A percentile compares a stretch with the other conserved stretches of the same genome.
phyloP scores from a whole-genome alignment of 2,113 vertebrate genomes.

The Argyrosomus japonicus region DNA sequence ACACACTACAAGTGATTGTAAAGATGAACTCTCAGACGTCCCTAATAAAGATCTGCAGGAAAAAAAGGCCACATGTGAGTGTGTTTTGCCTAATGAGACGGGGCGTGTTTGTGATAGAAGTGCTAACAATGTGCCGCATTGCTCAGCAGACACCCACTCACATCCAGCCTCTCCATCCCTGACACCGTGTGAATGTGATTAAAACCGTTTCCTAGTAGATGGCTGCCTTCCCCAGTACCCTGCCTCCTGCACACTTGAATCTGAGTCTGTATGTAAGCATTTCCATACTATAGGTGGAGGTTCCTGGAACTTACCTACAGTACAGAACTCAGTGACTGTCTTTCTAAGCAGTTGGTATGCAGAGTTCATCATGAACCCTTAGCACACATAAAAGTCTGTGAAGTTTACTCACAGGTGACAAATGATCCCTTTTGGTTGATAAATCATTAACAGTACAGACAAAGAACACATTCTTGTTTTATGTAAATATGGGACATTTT shows the following conservation, averaged over 20 bases:
- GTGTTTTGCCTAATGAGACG: constrained; percentile 32
- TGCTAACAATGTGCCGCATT: constrained; percentile 32
- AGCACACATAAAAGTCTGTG: background rate
- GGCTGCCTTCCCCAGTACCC: constrained; percentile 33
- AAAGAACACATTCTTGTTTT: background rate
- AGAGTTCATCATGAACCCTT: constrained; percentile 12
- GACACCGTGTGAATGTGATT: constrained; percentile 77
- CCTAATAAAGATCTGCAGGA: background rate
- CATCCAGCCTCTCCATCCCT: constrained; percentile 64
- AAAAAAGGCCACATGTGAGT: background rate
- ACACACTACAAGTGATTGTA: too few species aligned
- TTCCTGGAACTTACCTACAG: background rate
- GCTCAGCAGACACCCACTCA: constrained; percentile 44
- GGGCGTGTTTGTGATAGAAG: constrained; percentile 9
- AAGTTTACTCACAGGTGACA: background rate
- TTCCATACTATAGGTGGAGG: constrained; percentile 3
- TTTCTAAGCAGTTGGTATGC: background rate
- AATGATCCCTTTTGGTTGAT: background rate
- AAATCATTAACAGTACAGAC: background rate
- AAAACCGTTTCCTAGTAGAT: constrained; percentile 73
- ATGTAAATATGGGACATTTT: too few species aligned
- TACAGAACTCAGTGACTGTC: background rate
- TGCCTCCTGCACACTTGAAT: constrained; percentile 20
- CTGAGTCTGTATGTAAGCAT: constrained; percentile 19
- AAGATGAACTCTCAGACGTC: background rate